These are phyloP conservation scores for Aromia moschata DNA, from an alignment of 2,888 invertebrate species.

Conservation along the genomic window DNA sequence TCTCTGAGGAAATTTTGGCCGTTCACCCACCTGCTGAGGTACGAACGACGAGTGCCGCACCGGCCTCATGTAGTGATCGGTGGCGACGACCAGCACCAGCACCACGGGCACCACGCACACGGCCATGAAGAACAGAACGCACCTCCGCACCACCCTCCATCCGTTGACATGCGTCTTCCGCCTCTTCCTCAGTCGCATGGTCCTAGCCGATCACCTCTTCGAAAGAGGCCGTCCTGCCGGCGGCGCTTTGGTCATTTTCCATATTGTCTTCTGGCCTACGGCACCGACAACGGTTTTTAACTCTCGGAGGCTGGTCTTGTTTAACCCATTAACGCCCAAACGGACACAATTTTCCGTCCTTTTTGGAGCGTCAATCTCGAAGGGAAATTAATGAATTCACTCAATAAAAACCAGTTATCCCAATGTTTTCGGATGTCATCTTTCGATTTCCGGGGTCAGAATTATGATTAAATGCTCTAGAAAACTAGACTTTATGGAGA, in stretches of 20 bases:
- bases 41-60: conserved; percentile 47
- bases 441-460: no score
- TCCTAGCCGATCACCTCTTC: conserved; percentile 22
- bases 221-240: neutral
- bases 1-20: no score
- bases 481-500: no score
- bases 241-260: no score
- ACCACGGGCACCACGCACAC: conserved; percentile 70
- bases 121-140: conserved; percentile 70
- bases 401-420: no score
- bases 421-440: no score
- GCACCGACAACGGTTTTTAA: neutral
- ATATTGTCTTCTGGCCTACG: no score
- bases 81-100: conserved; percentile 70
- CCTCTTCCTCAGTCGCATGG: conserved; percentile 62
- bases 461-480: no score
- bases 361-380: no score
- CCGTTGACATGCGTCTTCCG: conserved; percentile 59
- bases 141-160: conserved; percentile 65
- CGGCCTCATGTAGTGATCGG: conserved; percentile 71
- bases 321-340: no score
- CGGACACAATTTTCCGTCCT: no score
- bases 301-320: conserved; percentile 1
- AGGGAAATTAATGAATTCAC: no score
- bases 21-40: conserved; percentile 31